Conservation (phyloP, 2,797 vertebrate species). For the Rhinichthys osculus region DNA sequence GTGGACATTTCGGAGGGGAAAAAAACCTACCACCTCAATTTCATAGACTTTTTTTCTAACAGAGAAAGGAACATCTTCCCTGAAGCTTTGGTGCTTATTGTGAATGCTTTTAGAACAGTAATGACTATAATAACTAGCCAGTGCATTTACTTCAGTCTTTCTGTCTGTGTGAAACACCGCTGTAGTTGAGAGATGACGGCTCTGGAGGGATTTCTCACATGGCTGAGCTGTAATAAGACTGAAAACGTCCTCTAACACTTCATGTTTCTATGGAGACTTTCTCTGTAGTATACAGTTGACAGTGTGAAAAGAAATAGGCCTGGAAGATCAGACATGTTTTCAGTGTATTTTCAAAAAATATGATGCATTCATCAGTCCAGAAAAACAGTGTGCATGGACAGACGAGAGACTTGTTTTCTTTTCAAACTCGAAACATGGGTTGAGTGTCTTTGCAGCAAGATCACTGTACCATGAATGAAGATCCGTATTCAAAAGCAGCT, state of each 20-base stretch:
- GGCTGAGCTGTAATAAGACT: conserved; percentile 50
- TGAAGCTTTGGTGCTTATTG: conserved; percentile 27
- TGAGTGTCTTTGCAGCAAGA: conserved; percentile 5
- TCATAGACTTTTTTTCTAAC: conserved; percentile 23
- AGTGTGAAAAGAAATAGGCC: conserved; percentile 2
- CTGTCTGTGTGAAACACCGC: conserved; percentile 28
- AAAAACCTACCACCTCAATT: neutral
- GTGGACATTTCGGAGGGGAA: neutral
- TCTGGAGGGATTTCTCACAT: conserved; percentile 48
- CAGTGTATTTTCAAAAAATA: neutral
- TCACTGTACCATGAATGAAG: conserved; percentile 37
- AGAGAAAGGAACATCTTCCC: conserved; percentile 2
- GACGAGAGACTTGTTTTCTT: conserved; percentile 5
- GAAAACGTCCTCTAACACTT: conserved; percentile 45
- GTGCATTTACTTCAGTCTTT: conserved; percentile 43
- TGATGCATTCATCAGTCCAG: conserved; percentile 10
- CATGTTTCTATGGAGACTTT: conserved; percentile 47
- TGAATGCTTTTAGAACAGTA: conserved; percentile 32
- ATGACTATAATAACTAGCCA: conserved; percentile 51
- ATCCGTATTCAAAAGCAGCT: conserved; percentile 21
- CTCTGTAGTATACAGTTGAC: conserved; percentile 24
- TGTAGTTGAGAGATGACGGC: conserved; percentile 13
- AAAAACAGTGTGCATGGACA: conserved; percentile 11
- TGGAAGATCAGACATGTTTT: conserved; percentile 22
- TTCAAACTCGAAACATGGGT: conserved; percentile 13